phyloP scores from a whole-genome alignment of 2,888 invertebrate species.

The Neoascia interrupta region DNA sequence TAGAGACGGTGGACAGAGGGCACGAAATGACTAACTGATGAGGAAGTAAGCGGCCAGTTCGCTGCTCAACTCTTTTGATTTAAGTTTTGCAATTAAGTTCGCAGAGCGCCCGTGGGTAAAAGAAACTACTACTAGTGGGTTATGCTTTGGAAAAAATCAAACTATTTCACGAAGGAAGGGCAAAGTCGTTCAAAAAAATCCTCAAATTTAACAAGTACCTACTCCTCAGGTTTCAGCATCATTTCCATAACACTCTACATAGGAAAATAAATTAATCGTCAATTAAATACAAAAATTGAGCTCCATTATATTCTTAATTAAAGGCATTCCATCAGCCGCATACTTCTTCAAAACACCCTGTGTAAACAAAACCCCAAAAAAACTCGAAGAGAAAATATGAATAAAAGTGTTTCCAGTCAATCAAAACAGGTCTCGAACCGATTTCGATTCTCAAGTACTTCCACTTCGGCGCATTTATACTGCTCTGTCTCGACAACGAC shows the following conservation, averaged over 20 bases:
- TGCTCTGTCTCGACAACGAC: slow-evolving; percentile 9
- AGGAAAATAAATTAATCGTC: slow-evolving; percentile 49
- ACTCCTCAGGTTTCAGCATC: slow-evolving; percentile 8
- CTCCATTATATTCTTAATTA: slow-evolving; percentile 51
- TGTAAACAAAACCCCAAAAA: slow-evolving; percentile 18
- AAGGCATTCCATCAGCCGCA: slow-evolving; percentile 26
- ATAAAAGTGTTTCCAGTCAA: slow-evolving; percentile 53
- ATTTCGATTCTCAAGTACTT: slow-evolving; percentile 47
- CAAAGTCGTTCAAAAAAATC: slow-evolving; percentile 15
- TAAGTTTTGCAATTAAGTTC: neutral
- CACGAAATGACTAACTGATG: slow-evolving; percentile 53
- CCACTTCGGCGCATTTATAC: slow-evolving; percentile 29
- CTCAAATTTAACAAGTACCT: neutral
- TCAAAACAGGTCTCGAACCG: slow-evolving; percentile 48
- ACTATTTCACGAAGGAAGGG: no score
- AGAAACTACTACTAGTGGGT: no score
- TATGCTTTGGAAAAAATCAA: no score
- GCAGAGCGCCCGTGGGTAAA: no score
- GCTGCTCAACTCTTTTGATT: slow-evolving; percentile 35
- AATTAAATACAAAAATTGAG: no score
- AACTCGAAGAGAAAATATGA: neutral
- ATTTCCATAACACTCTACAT: slow-evolving; percentile 21
- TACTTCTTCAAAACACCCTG: slow-evolving; percentile 28
- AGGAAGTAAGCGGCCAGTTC: slow-evolving; percentile 47
- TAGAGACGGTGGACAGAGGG: slow-evolving; percentile 46